Conservation (phyloP, 2,888 invertebrate genomes). For the Drosophila robusta region DNA sequence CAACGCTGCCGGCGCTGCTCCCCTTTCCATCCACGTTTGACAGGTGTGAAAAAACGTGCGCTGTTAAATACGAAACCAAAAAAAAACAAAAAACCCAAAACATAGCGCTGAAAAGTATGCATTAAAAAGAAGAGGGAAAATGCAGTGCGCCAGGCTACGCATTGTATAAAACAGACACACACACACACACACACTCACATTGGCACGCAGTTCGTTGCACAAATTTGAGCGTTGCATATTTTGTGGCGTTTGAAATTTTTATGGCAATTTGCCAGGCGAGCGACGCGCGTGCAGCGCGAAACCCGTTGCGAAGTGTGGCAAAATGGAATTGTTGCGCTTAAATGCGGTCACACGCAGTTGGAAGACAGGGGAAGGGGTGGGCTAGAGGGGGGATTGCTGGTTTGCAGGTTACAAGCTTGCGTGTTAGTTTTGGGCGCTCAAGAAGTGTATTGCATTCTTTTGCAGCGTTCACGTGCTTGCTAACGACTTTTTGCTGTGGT, state of each 20-base stretch:
- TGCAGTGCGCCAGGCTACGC: slow-evolving; percentile 30
- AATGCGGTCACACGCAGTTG: slow-evolving; percentile 46
- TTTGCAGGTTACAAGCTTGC: background rate
- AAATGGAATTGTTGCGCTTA: slow-evolving; percentile 65
- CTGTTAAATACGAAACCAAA: slow-evolving; percentile 41
- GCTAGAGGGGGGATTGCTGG: background rate
- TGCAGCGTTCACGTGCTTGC: slow-evolving; percentile 25
- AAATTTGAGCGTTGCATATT: slow-evolving; percentile 75
- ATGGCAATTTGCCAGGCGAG: slow-evolving; percentile 79
- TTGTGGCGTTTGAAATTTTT: slow-evolving; percentile 78
- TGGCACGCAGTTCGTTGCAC: slow-evolving; percentile 49
- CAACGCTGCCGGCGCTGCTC: slow-evolving; percentile 12
- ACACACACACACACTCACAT: slow-evolving; percentile 7
- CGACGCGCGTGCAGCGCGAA: slow-evolving; percentile 45
- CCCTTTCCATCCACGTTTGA: slow-evolving; percentile 4
- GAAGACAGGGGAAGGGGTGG: too few species aligned
- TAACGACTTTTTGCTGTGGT: slow-evolving; percentile 40
- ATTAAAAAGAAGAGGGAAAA: slow-evolving; percentile 1
- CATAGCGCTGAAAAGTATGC: slow-evolving; percentile 2
- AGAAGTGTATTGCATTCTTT: slow-evolving; percentile 31
- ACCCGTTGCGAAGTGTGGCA: slow-evolving; percentile 42
- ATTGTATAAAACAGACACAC: slow-evolving; percentile 33
- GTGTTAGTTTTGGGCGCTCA: slow-evolving; percentile 2
- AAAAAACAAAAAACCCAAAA: background rate
- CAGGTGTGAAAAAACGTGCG: slow-evolving; percentile 61